Evolutionary conservation across 1,140 invertebrate species (phyloP), one percentile per base, ranked within the genome.

Genomic region (Eurosta solidaginis): DNA sequence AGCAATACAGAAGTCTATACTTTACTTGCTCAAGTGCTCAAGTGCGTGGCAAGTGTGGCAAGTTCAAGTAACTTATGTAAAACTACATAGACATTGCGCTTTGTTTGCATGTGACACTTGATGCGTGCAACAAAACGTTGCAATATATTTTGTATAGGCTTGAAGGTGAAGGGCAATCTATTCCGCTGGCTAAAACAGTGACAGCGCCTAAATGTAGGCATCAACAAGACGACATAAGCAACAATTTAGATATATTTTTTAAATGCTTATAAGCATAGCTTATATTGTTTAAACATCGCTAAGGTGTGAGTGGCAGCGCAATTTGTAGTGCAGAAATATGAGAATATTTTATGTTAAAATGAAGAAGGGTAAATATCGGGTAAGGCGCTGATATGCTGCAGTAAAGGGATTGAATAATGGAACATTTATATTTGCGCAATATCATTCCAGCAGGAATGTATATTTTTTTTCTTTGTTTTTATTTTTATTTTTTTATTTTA

Each of bases 111-210:
- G n/a, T 68, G 59, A 68, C 59, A 42, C 40, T 68, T 68, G 59
- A 68, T 68, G 59, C 59, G 59, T 40, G 59, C 59, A 68, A 68
- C 59, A 42, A 68, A 68, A 68, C 17, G n/a, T 22, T 68, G 59
- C 14, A 22, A 10, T 52, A 6, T 6, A 5, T 22, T 25, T 4
- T 6, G 49, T 25, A 25, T 52, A 68, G 33, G 59, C 59, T 68
- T 36, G 59, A 68, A 63, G 54, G 54, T 63, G 33, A 40, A 40
- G n/a, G 17, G 27, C n/a, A n/a, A n/a, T n/a, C 22, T 12, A 9
- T 1, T 7, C 33, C 1, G 3, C 2, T 9, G 9, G 36, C 1
- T 10, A 40, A 68, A 68, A 22, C 49, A 29, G 29, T 29, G 2
- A 9, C 29, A 17, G 45, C 7, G 59, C 59, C 59, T 68, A 68